phyloP scores from a whole-genome alignment of 2,113 vertebrate genomes.

The Synodontis membranacea region DNA sequence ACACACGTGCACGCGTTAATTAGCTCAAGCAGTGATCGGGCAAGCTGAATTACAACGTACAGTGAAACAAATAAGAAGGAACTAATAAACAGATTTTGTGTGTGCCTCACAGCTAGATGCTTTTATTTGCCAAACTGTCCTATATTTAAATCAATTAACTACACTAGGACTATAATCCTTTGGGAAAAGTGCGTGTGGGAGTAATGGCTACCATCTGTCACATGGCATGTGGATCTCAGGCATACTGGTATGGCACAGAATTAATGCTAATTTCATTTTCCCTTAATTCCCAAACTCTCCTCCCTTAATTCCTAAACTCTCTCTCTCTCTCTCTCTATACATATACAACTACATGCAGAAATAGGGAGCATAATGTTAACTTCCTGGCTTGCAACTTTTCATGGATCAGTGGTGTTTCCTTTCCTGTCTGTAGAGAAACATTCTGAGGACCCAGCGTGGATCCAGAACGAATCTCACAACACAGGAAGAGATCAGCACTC shows the following conservation, averaged over 20 bases:
- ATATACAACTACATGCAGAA: background rate
- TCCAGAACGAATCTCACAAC: background rate
- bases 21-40: slow-evolving; percentile 46
- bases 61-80: slow-evolving; percentile 8
- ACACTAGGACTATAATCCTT: background rate
- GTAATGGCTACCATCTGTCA: background rate
- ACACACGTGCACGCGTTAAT: slow-evolving; percentile 3
- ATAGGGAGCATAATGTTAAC: background rate
- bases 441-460: background rate
- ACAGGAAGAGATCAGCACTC: background rate
- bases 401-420: background rate
- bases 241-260: background rate
- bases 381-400: background rate
- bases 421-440: background rate
- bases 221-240: background rate
- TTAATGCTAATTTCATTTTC: background rate
- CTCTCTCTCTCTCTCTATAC: no score
- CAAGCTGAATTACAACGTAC: slow-evolving; percentile 52
- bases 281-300: background rate
- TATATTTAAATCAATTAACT: background rate
- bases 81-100: slow-evolving; percentile 2
- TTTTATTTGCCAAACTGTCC: background rate
- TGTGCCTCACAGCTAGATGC: background rate
- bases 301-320: background rate
- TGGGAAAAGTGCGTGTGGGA: background rate